phyloP scores from a whole-genome alignment of 1,140 invertebrate species.

The Drosophila simulans region DNA sequence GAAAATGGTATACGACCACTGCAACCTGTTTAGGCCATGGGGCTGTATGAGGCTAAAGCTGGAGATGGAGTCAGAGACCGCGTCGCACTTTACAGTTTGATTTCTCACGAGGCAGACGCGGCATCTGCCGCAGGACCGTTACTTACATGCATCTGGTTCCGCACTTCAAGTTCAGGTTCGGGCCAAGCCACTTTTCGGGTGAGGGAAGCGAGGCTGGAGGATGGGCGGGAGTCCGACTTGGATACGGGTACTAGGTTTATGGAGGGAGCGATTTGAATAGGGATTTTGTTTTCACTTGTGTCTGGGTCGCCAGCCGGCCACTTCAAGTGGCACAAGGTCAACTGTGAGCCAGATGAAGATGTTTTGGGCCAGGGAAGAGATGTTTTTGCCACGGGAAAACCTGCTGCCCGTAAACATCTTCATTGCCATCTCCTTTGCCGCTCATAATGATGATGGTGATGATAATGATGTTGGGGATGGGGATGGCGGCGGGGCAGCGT shows the following conservation, averaged over 20 bases:
- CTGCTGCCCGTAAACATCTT: conserved; percentile 11
- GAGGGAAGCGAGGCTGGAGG: neutral
- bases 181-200: conserved; percentile 50
- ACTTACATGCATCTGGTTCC: conserved; percentile 80
- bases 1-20: conserved; percentile 81
- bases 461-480: conserved; percentile 25
- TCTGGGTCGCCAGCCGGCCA: conserved; percentile 62
- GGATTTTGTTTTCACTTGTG: conserved; percentile 82
- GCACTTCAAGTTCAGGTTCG: conserved; percentile 77
- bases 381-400: conserved; percentile 3
- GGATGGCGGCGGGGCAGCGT: conserved; percentile 47
- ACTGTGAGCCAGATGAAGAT: conserved; percentile 56
- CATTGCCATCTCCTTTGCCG: conserved; percentile 28
- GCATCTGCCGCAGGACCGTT: conserved; percentile 73
- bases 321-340: conserved; percentile 79
- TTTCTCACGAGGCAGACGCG: conserved; percentile 78
- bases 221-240: neutral
- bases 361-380: conserved; percentile 9
- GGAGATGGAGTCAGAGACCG: conserved; percentile 45
- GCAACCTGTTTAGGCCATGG: conserved; percentile 71
- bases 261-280: conserved; percentile 73
- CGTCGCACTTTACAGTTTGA: conserved; percentile 80
- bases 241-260: conserved; percentile 12
- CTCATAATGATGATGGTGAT: conserved; percentile 25
- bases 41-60: conserved; percentile 25